Evolutionary conservation across 2,888 invertebrate species (phyloP).

Genomic region (Ophion obscuratus): DNA sequence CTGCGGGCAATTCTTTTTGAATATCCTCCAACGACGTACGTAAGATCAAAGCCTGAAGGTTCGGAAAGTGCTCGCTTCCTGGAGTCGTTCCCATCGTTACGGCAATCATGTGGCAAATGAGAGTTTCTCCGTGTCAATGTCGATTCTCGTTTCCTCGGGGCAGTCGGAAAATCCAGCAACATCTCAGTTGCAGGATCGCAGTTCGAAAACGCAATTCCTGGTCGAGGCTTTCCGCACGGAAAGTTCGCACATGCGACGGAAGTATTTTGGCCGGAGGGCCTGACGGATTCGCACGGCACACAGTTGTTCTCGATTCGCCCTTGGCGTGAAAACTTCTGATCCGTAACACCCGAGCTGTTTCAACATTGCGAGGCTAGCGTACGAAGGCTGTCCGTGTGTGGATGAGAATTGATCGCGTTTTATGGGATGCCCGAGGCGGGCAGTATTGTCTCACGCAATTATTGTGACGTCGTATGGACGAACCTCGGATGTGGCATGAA

Average conservation of each 20-base stretch:
- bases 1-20: too few species aligned
- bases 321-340: constrained; percentile 62
- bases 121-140: constrained; percentile 33
- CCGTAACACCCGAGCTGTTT: constrained; percentile 58
- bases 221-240: constrained; percentile 46
- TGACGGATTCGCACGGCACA: constrained; percentile 47
- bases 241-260: constrained; percentile 46
- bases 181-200: neutral
- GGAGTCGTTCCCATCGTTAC: neutral
- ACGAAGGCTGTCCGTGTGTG: constrained; percentile 39
- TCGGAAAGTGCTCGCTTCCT: neutral
- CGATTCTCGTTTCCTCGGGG: neutral
- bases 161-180: constrained; percentile 9
- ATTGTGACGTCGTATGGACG: constrained; percentile 53
- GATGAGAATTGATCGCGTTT: constrained; percentile 72
- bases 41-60: too few species aligned
- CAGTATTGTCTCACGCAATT: constrained; percentile 70
- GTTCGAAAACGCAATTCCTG: constrained; percentile 24
- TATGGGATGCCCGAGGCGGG: constrained; percentile 48
- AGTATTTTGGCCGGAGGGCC: constrained; percentile 44
- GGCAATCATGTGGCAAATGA: constrained; percentile 8
- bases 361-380: constrained; percentile 44
- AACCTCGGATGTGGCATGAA: constrained; percentile 37
- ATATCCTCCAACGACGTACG: too few species aligned
- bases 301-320: constrained; percentile 36